Evolutionary conservation across 2,113 vertebrate species (phyloP).

Genomic region (Agapornis roseicollis): DNA sequence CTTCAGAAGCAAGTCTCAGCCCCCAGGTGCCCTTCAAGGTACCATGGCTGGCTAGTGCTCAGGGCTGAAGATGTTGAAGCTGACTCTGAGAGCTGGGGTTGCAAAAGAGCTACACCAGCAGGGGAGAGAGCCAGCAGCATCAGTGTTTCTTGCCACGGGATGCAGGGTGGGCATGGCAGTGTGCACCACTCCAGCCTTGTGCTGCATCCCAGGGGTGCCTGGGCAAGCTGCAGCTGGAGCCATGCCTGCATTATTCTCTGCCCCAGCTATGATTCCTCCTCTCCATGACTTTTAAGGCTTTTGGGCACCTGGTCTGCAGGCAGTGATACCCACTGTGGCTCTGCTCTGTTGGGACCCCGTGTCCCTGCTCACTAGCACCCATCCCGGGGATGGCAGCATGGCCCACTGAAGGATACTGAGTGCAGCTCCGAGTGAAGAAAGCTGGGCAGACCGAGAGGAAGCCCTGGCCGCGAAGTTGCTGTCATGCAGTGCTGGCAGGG

Average conservation of each 20-base stretch:
- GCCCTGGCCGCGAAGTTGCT: background rate
- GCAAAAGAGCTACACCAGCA: background rate
- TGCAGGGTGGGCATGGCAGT: accelerated
- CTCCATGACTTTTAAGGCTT: background rate
- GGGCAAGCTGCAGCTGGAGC: background rate
- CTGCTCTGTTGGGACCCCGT: background rate
- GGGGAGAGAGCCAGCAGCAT: accelerated
- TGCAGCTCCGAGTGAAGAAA: background rate
- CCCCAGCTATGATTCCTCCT: background rate
- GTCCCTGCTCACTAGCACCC: background rate
- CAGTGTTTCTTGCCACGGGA: accelerated
- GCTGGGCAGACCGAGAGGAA: background rate
- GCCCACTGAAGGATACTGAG: background rate
- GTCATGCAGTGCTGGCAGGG: background rate
- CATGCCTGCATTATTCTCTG: accelerated
- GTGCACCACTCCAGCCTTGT: background rate
- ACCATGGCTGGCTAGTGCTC: background rate
- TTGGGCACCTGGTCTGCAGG: background rate
- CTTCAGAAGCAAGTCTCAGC: accelerated
- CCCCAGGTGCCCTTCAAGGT: background rate
- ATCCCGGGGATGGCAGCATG: accelerated
- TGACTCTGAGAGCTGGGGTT: background rate
- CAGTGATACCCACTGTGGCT: accelerated
- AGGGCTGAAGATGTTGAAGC: background rate
- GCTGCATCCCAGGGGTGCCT: accelerated